Evolutionary conservation across 2,888 invertebrate genomes (phyloP).

Genomic region (Ctena decussata): DNA sequence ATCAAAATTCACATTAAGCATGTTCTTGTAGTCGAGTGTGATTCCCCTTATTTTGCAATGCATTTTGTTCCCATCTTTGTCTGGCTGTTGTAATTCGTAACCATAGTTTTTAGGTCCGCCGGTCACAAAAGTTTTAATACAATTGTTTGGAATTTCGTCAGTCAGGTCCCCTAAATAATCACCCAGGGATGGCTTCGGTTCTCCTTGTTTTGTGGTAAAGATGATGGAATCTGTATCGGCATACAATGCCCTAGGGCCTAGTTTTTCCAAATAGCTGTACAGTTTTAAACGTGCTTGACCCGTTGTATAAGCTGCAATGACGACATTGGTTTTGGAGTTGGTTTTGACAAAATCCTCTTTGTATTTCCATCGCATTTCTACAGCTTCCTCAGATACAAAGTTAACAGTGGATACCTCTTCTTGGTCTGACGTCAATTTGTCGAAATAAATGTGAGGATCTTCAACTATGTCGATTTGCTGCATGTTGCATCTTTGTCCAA

Average conservation of each 20-base stretch:
- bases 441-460: constrained; percentile 33
- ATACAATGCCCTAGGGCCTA: constrained; percentile 16
- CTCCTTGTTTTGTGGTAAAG: constrained; percentile 26
- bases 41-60: constrained; percentile 75
- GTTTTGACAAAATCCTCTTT: constrained; percentile 43
- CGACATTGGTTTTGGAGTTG: constrained; percentile 51
- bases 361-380: constrained; percentile 37
- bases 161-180: constrained; percentile 84
- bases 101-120: constrained; percentile 85
- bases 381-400: constrained; percentile 50
- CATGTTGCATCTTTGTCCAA: constrained; percentile 50
- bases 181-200: constrained; percentile 72
- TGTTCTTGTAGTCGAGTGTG: constrained; percentile 64
- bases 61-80: constrained; percentile 47
- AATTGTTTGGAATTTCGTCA: constrained; percentile 77
- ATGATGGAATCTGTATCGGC: constrained; percentile 55
- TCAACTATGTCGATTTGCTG: constrained; percentile 28
- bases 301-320: constrained; percentile 27
- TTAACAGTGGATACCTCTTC: constrained; percentile 42
- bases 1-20: constrained; percentile 63
- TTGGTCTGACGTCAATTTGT: constrained; percentile 44
- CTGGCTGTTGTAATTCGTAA: constrained; percentile 55
- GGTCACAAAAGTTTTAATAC: constrained; percentile 74
- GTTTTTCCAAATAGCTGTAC: constrained; percentile 41
- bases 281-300: constrained; percentile 58